Evolutionary conservation across 2,888 invertebrate genomes (phyloP), one percentile per base, ranked within the genome.

Genomic region (Anthoptus insignis): DNA sequence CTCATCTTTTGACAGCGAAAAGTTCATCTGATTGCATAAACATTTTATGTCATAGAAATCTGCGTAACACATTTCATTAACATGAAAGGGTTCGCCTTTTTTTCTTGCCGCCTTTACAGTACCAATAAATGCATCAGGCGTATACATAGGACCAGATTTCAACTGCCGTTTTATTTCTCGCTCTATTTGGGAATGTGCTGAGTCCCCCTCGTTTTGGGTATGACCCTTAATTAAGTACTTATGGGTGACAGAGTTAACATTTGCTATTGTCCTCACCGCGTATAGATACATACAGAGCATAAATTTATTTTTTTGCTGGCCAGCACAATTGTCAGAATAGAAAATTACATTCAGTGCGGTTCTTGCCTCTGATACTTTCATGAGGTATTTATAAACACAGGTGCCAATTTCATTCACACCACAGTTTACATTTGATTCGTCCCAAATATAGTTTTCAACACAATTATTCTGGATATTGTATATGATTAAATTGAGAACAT

Each of bases 1-100:
- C 57, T 69, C 67, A 66, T 73, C 69, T 57, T 70, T 71, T 27
- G 19, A 19, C 16, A 73, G 16, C 7, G 53, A n/a, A 59, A 74
- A 65, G 45, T 69, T 69, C 67, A 74, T 74, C 68, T 73, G 73
- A 58, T 27, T 69, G 42, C 65, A 59, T 27, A 64, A 9, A 71
- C 34, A 58, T 71, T 75, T 74, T 69, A 65, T 69, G 63, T 73
- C 70, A 63, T 54, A 66, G 68, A 76, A 70, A 64, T 75, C 72
- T 2, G 54, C 68, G 42, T 22, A 52, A 32, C 71, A 73, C 69
- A 74, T 68, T 73, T 67, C 64, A 53, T 66, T 69, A 49, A 69
- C 67, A 39, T 66, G 67, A 9, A 70, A 56, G 39, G 73, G 71
- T 59, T 67, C 59, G 19, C 53, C 53, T 42, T 70, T 69, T 60